Percentiles rank a stretch among this genome's conserved stretches.
Conservation (phyloP, 2,113 vertebrate genomes). For the Gobius niger region DNA sequence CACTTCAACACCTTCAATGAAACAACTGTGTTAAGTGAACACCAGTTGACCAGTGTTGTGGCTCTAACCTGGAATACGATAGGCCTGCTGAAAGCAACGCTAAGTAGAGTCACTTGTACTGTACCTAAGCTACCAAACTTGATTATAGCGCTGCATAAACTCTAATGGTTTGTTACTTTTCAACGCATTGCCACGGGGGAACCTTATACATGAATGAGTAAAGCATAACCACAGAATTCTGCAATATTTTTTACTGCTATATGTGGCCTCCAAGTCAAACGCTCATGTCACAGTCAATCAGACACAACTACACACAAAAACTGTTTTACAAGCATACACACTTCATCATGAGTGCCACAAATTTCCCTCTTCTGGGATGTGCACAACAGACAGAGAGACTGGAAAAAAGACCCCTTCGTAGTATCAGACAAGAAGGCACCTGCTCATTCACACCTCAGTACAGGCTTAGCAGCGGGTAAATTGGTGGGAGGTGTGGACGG, state of each 20-base stretch:
- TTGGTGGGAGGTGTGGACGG: conserved; percentile 47
- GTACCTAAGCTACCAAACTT: background rate
- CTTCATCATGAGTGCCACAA: background rate
- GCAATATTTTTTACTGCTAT: background rate
- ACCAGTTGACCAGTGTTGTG: background rate
- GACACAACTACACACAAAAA: background rate
- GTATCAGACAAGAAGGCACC: conserved; percentile 45
- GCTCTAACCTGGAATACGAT: background rate
- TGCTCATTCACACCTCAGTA: conserved; percentile 63
- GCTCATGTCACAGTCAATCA: background rate
- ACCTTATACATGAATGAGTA: no score
- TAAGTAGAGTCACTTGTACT: background rate
- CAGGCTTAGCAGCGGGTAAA: conserved; percentile 37
- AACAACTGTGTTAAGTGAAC: background rate
- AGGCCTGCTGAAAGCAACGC: background rate
- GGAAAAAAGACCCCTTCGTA: background rate
- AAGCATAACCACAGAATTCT: no score
- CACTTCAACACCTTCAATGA: conserved; percentile 16
- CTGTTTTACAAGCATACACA: background rate
- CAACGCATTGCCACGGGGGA: no score
- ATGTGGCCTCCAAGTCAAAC: background rate
- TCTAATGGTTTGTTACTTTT: no score
- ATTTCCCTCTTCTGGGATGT: background rate
- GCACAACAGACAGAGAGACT: background rate
- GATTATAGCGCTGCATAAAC: background rate